Base-by-base conservation (phyloP, 2,797 vertebrate species). In the Macropodus opercularis region DNA sequence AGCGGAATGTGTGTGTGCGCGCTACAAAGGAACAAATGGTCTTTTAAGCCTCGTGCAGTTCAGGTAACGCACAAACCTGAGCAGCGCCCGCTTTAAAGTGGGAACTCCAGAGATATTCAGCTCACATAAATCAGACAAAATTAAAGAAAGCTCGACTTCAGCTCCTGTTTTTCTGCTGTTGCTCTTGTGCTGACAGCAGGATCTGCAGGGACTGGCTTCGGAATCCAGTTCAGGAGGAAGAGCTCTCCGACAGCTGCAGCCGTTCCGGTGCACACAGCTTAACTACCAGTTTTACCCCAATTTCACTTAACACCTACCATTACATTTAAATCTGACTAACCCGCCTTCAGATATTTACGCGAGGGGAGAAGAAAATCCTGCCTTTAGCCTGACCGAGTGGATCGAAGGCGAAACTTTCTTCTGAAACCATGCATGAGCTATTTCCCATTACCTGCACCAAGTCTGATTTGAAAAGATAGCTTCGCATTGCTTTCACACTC, bases 401-500 rank as follows among this genome's bases (percentile, higher is more conserved):
- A 51, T 8, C 31, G 59, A 61, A 65, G 62, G 26, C 6, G 6
- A 71, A 69, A 65, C 13, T 41, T 32, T 61, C 78, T 68, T 64
- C 63, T 10, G 31, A n/a, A 76, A 40, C 39, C 21, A 63, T 74
- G 66, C 75, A 63, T 73, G 72, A 71, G 61, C 70, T 81, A 44
- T 60, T 81, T 85, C 62, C 55, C 44, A 78, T 83, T 82, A 71
- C 77, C 69, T 73, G 66, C 32, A 57, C 62, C 44, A 56, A 48
- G 60, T 44, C 63, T 79, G 75, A 77, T 71, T 51, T 38, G 23
- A 40, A 52, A 58, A 21, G 60, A 73, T 75, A 81, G 63, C 77
- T 69, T 56, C 68, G 27, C 75, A 35, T 68, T 63, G 72, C 76
- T 69, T 80, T 84, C 80, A 81, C 84, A 75, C 79, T 84, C 82